phyloP scores from a whole-genome alignment of 2,113 vertebrate genomes.

The Osmerus eperlanus region DNA sequence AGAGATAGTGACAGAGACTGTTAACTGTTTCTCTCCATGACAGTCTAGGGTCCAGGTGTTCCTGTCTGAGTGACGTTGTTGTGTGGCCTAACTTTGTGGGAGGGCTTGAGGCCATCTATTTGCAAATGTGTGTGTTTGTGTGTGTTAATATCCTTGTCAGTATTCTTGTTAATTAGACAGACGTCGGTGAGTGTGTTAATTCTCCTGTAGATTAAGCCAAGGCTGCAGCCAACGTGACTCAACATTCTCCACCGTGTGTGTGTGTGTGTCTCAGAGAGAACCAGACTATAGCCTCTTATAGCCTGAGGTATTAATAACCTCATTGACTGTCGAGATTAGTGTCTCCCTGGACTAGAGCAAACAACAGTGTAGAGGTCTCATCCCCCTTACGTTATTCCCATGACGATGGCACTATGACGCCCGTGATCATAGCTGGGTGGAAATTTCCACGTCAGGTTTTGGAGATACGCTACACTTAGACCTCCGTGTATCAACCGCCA shows the following conservation, averaged over 20 bases:
- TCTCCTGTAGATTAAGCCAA: constrained; percentile 26
- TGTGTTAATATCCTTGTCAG: not conserved
- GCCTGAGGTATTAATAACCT: constrained; percentile 20
- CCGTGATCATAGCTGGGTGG: no score
- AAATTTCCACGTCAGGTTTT: no score
- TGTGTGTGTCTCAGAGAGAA: constrained; percentile 3
- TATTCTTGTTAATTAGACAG: constrained; percentile 22
- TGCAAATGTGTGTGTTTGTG: constrained; percentile 9
- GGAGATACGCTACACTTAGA: no score
- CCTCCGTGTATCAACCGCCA: no score
- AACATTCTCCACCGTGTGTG: constrained; percentile 15
- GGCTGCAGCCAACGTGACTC: constrained; percentile 32
- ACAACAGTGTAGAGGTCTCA: not conserved
- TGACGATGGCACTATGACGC: no score
- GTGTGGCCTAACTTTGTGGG: no score
- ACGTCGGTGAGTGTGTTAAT: constrained; percentile 45
- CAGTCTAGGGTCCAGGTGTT: no score
- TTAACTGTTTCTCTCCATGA: not conserved
- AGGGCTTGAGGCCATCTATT: not conserved
- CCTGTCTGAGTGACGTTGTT: no score
- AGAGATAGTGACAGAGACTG: not conserved
- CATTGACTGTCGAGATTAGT: constrained; percentile 4
- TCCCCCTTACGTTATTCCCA: not conserved
- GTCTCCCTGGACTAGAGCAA: constrained; percentile 1
- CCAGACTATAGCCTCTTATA: constrained; percentile 26